Base-by-base conservation (phyloP, 2,797 vertebrate genomes). In the Chelonia mydas region DNA sequence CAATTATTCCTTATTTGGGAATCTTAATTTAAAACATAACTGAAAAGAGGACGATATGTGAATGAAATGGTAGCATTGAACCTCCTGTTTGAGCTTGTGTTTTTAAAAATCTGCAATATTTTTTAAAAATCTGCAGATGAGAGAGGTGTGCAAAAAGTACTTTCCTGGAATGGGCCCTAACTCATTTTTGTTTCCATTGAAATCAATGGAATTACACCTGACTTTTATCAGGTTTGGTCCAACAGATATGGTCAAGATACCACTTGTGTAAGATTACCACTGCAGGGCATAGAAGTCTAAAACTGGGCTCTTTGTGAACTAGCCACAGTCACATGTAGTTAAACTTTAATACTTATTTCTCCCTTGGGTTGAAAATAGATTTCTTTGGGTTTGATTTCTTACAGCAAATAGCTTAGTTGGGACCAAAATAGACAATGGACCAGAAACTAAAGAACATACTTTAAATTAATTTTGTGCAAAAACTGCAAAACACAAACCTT, bases 291-390 rank as follows among this genome's bases (percentile, higher is more conserved):
- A 82, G 81, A 59, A 49, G 21, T 81, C 85, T 82, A 80, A 90
- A 95, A 57, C 49, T 45, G 23, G 79, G 15, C 16, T 90, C 21
- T 81, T 87, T 82, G 33, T 91, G 31, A 55, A 95, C 65, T 61
- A 90, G 41, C 33, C n/a, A 11, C n/a, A 81, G 72, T 16, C 77
- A 77, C 8, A 65, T 91, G 80, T 12, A 78, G n/a, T 94, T 88
- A 88, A 92, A 92, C 90, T 92, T 49, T 8, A 88, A 83, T 82
- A 27, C 31, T 92, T 88, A 65, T 54, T 95, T 37, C 55, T 94
- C 19, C 6, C 80, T 54, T 55, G 68, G 33, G 68, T 94, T 95
- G 37, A 93, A 94, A 93, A 89, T 10, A 3, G 45, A n/a, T 84
- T 92, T 88, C 51, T 37, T 61, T 96, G 15, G 3, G 11, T 47